Evolutionary conservation across 1,140 invertebrate species (phyloP), one percentile per base, ranked within the genome.

Genomic region (Calliopsis andreniformis): DNA sequence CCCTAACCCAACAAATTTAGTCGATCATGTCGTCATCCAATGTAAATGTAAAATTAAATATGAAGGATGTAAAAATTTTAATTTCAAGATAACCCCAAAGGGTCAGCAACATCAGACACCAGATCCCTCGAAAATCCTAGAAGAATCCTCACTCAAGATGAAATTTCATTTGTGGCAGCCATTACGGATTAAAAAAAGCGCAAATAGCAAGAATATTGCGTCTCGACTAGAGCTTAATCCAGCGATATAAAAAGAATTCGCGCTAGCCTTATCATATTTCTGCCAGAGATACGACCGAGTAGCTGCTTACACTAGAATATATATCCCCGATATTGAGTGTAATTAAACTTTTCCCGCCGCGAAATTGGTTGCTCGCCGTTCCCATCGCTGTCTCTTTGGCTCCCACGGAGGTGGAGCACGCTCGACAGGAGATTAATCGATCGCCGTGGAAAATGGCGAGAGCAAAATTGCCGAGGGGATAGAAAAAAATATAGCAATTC

Each of bases 291-390:
- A 76, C 30, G 59, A 49, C 39, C 49, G 25, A 45, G 73, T 76
- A 66, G 63, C 51, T 85, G 83, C 79, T 82, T 85, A 82, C 79
- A 79, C 66, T 76, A 16, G 83, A 66, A 84, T 73, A 84, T 73
- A 76, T 82, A 80, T 79, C 69, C 42, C 63, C 45, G 51, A 32
- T 56, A 63, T 66, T 42, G 30, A 14, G 53, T 76, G 79, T 85
- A 85, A 85, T 85, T 85, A 80, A 85, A 85, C 83, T 85, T 85
- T 85, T 82, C 78, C 79, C 79, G 67, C 56, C 80, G 72, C 55
- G 66, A 85, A 85, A 82, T 83, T 84, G 78, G 61, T 71, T 68
- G 62, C 43, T 51, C 35, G 47, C 51, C 71, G 16, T 32, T 55
- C 25, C 35, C 35, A 14, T 49, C 32, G 32, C 25, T 56, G 32